Percentiles rank a stretch among this genome's conserved stretches.
Conservation (phyloP, 2,113 vertebrate genomes). For the Nesoenas mayeri region DNA sequence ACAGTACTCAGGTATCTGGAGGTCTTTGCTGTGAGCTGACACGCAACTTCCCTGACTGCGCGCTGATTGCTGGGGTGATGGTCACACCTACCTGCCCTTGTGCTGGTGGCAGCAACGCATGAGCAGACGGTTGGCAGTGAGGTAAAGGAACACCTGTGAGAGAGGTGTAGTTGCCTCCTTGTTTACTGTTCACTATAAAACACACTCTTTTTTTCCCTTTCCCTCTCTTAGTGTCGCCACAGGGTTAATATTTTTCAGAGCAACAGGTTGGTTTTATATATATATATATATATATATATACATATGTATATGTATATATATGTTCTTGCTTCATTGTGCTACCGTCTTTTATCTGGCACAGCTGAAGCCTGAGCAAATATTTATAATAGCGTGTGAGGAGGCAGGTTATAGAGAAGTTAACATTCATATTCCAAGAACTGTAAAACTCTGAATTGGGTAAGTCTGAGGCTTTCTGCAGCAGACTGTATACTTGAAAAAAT, state of each 20-base stretch:
- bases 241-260: neutral
- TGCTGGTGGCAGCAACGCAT: accelerated
- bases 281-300: too few relatives aligned
- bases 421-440: neutral
- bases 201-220: neutral
- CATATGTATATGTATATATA: too few relatives aligned
- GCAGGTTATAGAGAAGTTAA: neutral
- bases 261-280: neutral
- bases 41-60: neutral
- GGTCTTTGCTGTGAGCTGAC: neutral
- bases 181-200: neutral
- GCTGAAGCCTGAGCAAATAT: constrained; percentile 51
- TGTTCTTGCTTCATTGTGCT: neutral
- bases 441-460: neutral
- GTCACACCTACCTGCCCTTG: neutral
- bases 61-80: neutral
- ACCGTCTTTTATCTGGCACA: neutral
- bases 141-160: neutral
- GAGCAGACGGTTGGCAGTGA: accelerated
- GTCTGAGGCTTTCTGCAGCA: neutral
- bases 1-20: neutral
- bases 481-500: neutral
- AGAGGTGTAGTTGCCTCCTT: neutral
- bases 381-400: neutral
- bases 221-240: neutral